phyloP scores from a whole-genome alignment of 2,113 vertebrate genomes.

The Neofelis nebulosa region DNA sequence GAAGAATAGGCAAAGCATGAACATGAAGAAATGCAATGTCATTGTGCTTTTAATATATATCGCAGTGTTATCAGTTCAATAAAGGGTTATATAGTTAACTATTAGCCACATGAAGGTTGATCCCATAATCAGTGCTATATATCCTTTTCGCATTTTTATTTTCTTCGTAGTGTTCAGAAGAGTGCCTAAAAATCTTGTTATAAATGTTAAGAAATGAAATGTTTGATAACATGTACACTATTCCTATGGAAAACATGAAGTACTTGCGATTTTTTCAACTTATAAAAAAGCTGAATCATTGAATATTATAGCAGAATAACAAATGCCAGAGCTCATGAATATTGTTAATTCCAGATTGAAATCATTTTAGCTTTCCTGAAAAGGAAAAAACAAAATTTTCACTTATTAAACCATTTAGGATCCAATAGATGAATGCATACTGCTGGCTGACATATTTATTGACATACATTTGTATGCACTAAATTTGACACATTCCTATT shows the following conservation, averaged over 20 bases:
- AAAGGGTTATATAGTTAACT: not conserved
- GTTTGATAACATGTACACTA: not conserved
- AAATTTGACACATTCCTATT: not conserved
- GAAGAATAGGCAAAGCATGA: not conserved
- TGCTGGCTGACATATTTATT: not conserved
- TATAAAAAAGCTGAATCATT: not conserved
- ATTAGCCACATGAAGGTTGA: not conserved
- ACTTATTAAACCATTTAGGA: not conserved
- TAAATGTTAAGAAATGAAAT: conserved; percentile 2
- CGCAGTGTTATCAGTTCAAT: not conserved
- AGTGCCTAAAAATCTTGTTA: not conserved
- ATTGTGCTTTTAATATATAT: not conserved
- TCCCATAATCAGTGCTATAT: not conserved
- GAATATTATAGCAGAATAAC: not conserved
- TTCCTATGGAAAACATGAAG: not conserved
- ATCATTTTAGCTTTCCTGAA: not conserved
- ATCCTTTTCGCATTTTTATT: not conserved
- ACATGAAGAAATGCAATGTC: not conserved
- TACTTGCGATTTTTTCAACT: not conserved
- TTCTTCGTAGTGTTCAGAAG: conserved; percentile 1
- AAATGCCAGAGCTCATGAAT: not conserved
- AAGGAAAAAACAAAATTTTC: not conserved
- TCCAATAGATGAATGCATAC: not conserved
- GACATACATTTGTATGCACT: conserved; percentile 3
- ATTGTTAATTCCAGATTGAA: not conserved